Conservation (phyloP, 2,113 vertebrate species). For the Sprattus sprattus region DNA sequence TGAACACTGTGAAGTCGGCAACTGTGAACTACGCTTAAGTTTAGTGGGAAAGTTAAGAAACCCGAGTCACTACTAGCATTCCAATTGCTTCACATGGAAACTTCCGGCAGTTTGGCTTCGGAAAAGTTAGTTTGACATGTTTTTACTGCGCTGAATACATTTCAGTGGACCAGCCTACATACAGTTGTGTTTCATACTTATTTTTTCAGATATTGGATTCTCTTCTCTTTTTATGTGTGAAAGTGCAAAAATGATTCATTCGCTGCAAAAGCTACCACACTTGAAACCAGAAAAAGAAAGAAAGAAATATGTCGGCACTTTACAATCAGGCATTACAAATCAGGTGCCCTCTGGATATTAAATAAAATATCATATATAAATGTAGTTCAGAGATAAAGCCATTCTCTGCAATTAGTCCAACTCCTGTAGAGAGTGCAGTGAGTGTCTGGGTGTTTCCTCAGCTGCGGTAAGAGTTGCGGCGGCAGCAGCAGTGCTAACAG, state of each 20-base stretch:
- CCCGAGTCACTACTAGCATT: neutral
- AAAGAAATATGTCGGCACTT: neutral
- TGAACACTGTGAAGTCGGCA: neutral
- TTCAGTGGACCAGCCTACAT: neutral
- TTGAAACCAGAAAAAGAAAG: neutral
- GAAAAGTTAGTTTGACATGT: neutral
- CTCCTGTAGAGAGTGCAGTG: neutral
- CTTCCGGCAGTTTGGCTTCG: neutral
- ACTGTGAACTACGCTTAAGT: slow-evolving; percentile 8
- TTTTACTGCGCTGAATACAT: neutral
- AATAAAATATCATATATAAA: too few relatives aligned
- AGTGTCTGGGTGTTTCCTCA: slow-evolving; percentile 26
- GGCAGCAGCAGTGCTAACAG: slow-evolving; percentile 16
- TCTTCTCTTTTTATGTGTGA: neutral
- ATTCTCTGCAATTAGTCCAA: neutral
- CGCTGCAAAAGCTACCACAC: neutral
- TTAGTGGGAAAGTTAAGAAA: neutral
- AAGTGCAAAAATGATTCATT: neutral
- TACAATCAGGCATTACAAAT: neutral
- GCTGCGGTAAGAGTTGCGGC: slow-evolving; percentile 18
- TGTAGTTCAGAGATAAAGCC: neutral
- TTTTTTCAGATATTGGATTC: neutral
- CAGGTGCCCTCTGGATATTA: too few relatives aligned
- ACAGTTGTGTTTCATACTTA: neutral
- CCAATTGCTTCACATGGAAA: neutral